These are phyloP conservation scores for Phalacrocorax aristotelis DNA, from an alignment of 2,113 vertebrate genomes.

Conservation along the genomic window DNA sequence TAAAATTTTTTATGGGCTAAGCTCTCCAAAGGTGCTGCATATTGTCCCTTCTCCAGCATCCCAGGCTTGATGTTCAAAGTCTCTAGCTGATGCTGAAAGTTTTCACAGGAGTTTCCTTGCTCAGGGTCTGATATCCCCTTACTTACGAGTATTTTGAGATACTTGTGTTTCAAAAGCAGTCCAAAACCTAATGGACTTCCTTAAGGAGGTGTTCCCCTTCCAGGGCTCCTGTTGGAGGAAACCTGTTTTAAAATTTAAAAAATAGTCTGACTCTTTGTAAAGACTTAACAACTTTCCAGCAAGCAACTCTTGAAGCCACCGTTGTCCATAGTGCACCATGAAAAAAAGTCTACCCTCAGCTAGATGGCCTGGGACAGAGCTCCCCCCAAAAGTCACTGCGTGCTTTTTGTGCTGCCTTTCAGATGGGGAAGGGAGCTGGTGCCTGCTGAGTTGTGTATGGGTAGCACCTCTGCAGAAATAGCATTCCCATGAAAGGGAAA, in stretches of 20 bases:
- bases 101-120: neutral
- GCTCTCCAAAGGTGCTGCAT: neutral
- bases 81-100: neutral
- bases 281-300: neutral
- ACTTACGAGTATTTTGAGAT: neutral
- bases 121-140: neutral
- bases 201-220: neutral
- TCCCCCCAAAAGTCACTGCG: neutral
- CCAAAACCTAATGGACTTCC: neutral
- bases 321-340: rapidly evolving
- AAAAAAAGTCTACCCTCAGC: neutral
- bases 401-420: neutral
- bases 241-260: neutral
- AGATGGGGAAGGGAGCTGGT: neutral
- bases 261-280: neutral
- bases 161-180: neutral
- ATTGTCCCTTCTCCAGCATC: neutral
- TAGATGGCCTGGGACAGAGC: neutral
- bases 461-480: neutral
- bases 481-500: neutral
- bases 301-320: neutral
- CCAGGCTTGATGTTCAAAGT: neutral
- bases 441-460: neutral
- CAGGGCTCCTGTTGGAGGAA: neutral
- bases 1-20: neutral